Base-by-base conservation (phyloP, 1,140 invertebrate species). In the Megalonaias nervosa region DNA sequence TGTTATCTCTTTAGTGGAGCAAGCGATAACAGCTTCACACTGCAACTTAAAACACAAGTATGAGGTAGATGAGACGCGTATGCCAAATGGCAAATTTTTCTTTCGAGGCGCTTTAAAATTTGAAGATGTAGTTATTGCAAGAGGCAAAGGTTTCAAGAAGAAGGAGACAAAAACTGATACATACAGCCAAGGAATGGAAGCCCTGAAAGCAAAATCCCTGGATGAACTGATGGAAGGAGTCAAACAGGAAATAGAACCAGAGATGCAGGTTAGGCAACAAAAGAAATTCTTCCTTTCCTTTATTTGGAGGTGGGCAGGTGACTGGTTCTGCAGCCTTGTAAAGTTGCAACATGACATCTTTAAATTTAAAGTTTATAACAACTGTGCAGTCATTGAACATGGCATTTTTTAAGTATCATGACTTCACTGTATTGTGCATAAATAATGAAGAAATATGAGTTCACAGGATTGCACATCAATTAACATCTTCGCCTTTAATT, bases 1-100 rank as follows among this genome's bases (percentile, higher is more conserved):
- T 23, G 79, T 77, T 23, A 77, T 86, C 21, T 82, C 81, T n/a
- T 26, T 71, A 21, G 68, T 86, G 23, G 81, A 83, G 38, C 85
- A 86, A 62, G 81, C 81, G 19, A 64, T 81, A 19, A 72, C 78
- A 4, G 76, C 79, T 16, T 81, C 85, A 64, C 77, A 81, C 60
- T 82, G 82, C 61, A 68, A 70, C 19, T 68, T 86, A 26, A 75
- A 74, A 58, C 82, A 83, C 55, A 77, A 82, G 2, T 86, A 81
- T 73, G 73, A 77, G 17, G 76, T 74, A n/a, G 73, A 83, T 13
- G 69, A 73, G 16, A 67, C 64, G 1, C 74, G 78, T 26, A 66
- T 86, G 26, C 68, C 71, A 3, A 82, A 78, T 75, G 81, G 82
- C 17, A 82, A 73, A 31, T 59, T 65, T 16, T 72, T 66, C 38